Evolutionary conservation across 2,888 invertebrate genomes (phyloP).

Genomic region (Serripes groenlandicus): DNA sequence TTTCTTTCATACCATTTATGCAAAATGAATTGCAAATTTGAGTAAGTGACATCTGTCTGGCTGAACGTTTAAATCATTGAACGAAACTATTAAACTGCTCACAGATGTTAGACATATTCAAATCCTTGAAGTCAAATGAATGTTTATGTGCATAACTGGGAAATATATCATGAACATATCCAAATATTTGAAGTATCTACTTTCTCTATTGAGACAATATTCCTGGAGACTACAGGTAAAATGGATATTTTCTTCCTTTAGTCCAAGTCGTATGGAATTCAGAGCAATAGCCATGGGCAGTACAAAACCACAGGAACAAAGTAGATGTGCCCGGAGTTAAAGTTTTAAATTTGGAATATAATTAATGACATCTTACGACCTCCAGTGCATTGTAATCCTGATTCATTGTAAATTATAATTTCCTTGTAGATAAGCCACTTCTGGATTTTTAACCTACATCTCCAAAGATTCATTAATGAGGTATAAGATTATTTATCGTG

Average conservation of each 20-base stretch:
- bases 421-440: slow-evolving; percentile 8
- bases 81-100: slow-evolving; percentile 47
- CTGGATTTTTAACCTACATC: not conserved
- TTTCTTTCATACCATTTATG: slow-evolving; percentile 44
- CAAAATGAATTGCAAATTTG: slow-evolving; percentile 40
- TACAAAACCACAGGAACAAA: slow-evolving; percentile 30
- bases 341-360: not conserved
- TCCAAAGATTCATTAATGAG: slow-evolving; percentile 9
- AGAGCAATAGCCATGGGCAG: slow-evolving; percentile 46
- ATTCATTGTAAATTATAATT: slow-evolving; percentile 34
- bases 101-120: slow-evolving; percentile 52
- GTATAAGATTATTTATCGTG: not conserved
- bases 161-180: slow-evolving; percentile 20
- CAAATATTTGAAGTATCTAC: not conserved
- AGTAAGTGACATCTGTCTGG: slow-evolving; percentile 25
- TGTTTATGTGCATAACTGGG: slow-evolving; percentile 50
- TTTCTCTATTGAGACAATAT: slow-evolving; percentile 27
- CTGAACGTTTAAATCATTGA: slow-evolving; percentile 31
- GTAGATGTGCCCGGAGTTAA: slow-evolving; percentile 32
- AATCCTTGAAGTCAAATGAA: slow-evolving; percentile 39
- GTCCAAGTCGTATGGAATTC: slow-evolving; percentile 47
- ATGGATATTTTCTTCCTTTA: slow-evolving; percentile 49
- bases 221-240: slow-evolving; percentile 56
- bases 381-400: slow-evolving; percentile 32
- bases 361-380: slow-evolving; percentile 14